Evolutionary conservation across 2,888 invertebrate genomes (phyloP).

Genomic region (Parelbella ahira): DNA sequence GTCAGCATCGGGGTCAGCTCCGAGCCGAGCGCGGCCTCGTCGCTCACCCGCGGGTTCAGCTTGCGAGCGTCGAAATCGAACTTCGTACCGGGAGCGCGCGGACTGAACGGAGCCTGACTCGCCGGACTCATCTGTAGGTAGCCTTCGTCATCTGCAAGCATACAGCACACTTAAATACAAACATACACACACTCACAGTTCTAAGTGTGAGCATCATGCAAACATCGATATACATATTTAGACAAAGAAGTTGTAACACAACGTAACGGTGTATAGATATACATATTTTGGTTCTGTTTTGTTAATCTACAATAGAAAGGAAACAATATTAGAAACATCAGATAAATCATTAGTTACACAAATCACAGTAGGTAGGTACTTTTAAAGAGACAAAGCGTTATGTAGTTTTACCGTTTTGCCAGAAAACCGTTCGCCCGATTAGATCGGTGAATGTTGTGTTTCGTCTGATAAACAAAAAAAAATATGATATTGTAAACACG

Average conservation of each 20-base stretch:
- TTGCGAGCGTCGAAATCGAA: slow-evolving; percentile 76
- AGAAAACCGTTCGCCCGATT: slow-evolving; percentile 5
- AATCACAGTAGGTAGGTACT: slow-evolving; percentile 1
- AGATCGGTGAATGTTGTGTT: slow-evolving; percentile 16
- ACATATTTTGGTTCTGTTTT: too few species aligned
- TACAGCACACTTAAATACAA: slow-evolving; percentile 7
- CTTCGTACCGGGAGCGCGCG: slow-evolving; percentile 62
- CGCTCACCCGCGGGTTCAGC: slow-evolving; percentile 46
- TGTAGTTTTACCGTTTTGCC: slow-evolving; percentile 11
- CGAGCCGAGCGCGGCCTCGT: slow-evolving; percentile 50
- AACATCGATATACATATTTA: too few species aligned
- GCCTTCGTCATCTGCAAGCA: slow-evolving; percentile 70
- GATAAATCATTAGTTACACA: slow-evolving; percentile 4
- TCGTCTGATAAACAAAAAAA: slow-evolving; percentile 19
- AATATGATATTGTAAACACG: slow-evolving; percentile 14
- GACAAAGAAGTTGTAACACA: neutral
- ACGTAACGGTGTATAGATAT: too few species aligned
- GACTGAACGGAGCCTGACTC: slow-evolving; percentile 73
- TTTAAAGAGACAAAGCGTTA: slow-evolving; percentile 1
- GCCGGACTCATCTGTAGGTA: slow-evolving; percentile 83
- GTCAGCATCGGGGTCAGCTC: slow-evolving; percentile 80
- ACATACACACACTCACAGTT: too few species aligned
- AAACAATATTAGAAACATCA: too few species aligned
- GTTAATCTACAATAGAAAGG: too few species aligned
- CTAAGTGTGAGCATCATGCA: too few species aligned